phyloP scores from a whole-genome alignment of 2,888 invertebrate species.

The Ditula angustiorana region DNA sequence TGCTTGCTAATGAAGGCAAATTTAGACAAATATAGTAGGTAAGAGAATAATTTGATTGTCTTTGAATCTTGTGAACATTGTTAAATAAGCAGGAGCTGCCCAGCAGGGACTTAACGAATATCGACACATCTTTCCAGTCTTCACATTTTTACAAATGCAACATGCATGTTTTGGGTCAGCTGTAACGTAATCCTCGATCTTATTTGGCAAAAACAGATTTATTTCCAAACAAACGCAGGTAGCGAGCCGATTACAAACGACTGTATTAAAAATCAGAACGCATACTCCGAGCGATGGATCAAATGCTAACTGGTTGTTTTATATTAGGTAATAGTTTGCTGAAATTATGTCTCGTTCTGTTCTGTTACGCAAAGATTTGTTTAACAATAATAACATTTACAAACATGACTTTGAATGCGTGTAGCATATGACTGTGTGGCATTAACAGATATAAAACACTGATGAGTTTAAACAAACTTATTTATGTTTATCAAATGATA shows the following conservation, averaged over 20 bases:
- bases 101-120: too few relatives aligned
- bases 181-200: constrained; percentile 29
- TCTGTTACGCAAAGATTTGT: constrained; percentile 17
- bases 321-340: constrained; percentile 32
- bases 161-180: constrained; percentile 31
- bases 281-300: constrained; percentile 24
- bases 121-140: not conserved
- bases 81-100: too few relatives aligned
- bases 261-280: constrained; percentile 32
- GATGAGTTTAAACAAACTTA: not conserved
- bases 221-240: constrained; percentile 25
- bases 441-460: not conserved
- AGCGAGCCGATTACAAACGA: constrained; percentile 38
- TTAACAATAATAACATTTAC: constrained; percentile 13
- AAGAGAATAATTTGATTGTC: too few relatives aligned
- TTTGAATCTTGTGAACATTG: too few relatives aligned
- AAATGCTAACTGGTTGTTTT: constrained; percentile 31
- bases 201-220: constrained; percentile 35
- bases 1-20: too few relatives aligned
- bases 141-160: not conserved
- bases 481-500: not conserved
- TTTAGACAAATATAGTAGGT: too few relatives aligned
- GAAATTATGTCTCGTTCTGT: constrained; percentile 15
- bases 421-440: constrained; percentile 1
- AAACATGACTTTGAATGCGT: not conserved